Percentiles rank a stretch among this genome's conserved stretches.
These are phyloP conservation scores for Rhinichthys klamathensis DNA, from an alignment of 2,113 vertebrate species.

Conservation along the genomic window DNA sequence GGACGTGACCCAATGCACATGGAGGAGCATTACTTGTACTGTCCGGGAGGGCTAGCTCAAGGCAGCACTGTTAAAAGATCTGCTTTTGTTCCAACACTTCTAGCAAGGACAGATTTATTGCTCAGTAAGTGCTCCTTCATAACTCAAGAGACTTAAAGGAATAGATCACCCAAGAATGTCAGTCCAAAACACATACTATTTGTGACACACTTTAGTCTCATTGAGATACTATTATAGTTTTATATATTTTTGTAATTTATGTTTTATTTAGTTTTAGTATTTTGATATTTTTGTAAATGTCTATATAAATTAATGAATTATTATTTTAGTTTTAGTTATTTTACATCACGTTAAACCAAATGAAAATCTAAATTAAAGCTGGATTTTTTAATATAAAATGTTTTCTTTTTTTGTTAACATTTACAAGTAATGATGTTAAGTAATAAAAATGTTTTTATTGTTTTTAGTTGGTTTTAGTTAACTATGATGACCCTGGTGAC, in stretches of 20 bases:
- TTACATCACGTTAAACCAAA: background rate
- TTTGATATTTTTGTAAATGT: background rate
- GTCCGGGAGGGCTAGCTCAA: conserved; percentile 1
- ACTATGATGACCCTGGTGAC: background rate
- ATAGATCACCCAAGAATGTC: background rate
- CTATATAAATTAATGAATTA: background rate
- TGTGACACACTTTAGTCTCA: background rate
- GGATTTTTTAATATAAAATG: too few species aligned
- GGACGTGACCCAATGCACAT: conserved; percentile 7
- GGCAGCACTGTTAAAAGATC: conserved; percentile 1
- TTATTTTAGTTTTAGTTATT: background rate
- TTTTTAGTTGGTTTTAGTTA: background rate
- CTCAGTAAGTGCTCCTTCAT: background rate
- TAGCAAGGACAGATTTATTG: background rate
- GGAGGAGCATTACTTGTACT: background rate
- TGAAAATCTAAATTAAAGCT: too few species aligned
- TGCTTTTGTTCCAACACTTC: background rate
- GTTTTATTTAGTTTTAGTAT: background rate
- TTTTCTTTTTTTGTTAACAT: background rate
- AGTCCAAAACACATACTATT: background rate
- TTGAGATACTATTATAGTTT: background rate
- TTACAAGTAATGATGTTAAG: background rate
- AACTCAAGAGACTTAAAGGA: background rate
- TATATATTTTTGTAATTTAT: background rate
- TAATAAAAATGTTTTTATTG: background rate